Evolutionary conservation across 2,888 invertebrate species (phyloP), one percentile per base, ranked within the genome.

Genomic region (Theretra japonica): DNA sequence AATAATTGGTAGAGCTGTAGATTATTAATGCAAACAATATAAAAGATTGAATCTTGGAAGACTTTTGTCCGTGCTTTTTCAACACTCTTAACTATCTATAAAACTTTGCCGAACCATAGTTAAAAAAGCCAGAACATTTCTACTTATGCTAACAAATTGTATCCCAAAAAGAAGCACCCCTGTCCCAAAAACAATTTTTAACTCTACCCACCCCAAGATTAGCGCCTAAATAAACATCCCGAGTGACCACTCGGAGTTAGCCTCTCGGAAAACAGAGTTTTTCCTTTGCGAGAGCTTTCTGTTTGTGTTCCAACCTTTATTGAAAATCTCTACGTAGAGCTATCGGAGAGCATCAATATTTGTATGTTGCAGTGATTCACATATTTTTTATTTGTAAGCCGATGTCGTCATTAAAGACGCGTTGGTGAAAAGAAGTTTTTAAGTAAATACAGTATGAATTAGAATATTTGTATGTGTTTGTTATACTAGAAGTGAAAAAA

Each of bases 231-330:
- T 48, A 65, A 48, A 65, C 41, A 65, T 23, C 17, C 15, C 15
- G 23, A 65, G 65, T 65, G 65, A 65, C 65, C 65, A 65, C 65
- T 65, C 48, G 15, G 17, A 65, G 65, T 65, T 48, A 48, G 41
- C 41, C 65, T 23, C 65, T 65, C 60, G 33, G 30, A 60, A 59
- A 59, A 23, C 65, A 48, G 65, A 65, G 65, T 65, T 65, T 65
- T 65, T 65, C 65, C 65, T 65, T 65, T 65, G 41, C 23, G 48
- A 65, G 65, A 65, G 65, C 48, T 65, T 65, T 65, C 23, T 65
- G 65, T 65, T 65, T 65, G 41, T 65, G 48, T 65, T 65, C 41
- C 65, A 48, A 65, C 48, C 65, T 65, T 65, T 65, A 65, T 48
- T 65, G 65, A 23, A 65, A 65, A 65, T 65, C 65, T 65, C 41